Evolutionary conservation across 92 coral and sea anemone genomes (phyloP).

Genomic region (Palythoa heliodiscus): DNA sequence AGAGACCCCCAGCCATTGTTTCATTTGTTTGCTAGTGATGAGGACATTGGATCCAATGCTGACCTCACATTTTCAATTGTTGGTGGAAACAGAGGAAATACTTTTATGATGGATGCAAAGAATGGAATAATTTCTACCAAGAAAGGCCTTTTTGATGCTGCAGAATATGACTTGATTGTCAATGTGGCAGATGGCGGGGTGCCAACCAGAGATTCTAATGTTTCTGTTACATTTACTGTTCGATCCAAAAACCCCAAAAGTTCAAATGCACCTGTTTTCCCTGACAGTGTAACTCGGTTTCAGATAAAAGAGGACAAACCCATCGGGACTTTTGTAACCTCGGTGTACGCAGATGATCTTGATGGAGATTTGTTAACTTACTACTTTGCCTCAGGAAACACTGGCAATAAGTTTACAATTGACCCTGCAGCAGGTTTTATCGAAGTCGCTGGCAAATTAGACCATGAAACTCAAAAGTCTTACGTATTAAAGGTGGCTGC

Average conservation of each 20-base stretch:
- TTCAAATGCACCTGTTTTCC: conserved; percentile 56
- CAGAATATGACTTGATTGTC: conserved; percentile 64
- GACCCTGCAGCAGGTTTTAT: conserved; percentile 54
- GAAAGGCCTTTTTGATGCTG: conserved; percentile 54
- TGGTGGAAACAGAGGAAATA: conserved; percentile 55
- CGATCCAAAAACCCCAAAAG: conserved; percentile 48
- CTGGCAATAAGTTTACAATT: conserved; percentile 74
- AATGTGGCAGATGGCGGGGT: conserved; percentile 78
- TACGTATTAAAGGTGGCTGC: conserved; percentile 68
- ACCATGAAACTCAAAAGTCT: conserved; percentile 64
- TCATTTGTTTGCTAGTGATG: conserved; percentile 73
- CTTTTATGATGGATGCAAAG: conserved; percentile 68
- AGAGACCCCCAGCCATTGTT: conserved; percentile 43
- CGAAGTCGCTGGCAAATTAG: conserved; percentile 65
- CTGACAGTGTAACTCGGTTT: conserved; percentile 19
- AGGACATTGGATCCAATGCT: conserved; percentile 80
- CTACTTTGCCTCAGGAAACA: conserved; percentile 75
- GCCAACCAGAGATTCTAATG: conserved; percentile 56
- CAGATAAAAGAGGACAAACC: conserved; percentile 63
- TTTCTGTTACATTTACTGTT: conserved; percentile 56
- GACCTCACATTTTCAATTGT: conserved; percentile 66
- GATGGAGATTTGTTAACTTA: conserved; percentile 64
- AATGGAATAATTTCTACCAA: conserved; percentile 73
- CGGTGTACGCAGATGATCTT: conserved; percentile 60
- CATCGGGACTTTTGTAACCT: conserved; percentile 57